These are phyloP conservation scores for Trichomycterus rosablanca DNA, from an alignment of 2,113 vertebrate species.

Conservation along the genomic window DNA sequence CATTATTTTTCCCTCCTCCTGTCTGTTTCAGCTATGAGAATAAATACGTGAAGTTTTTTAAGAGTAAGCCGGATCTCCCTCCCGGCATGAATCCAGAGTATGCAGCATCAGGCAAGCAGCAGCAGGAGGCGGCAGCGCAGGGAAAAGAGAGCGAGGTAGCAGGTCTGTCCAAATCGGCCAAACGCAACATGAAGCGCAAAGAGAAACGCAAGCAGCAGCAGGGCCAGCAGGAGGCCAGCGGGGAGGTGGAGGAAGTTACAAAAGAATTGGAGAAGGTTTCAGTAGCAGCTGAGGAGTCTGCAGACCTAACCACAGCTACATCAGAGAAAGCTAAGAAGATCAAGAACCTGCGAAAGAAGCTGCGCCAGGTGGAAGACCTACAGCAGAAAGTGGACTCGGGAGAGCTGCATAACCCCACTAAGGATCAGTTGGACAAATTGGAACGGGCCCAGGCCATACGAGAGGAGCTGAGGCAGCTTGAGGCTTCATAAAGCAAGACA, in stretches of 20 bases:
- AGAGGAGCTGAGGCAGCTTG: constrained; percentile 78
- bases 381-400: constrained; percentile 83
- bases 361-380: constrained; percentile 87
- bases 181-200: constrained; percentile 90
- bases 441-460: constrained; percentile 67
- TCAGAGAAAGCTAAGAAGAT: constrained; percentile 79
- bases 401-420: constrained; percentile 77
- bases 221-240: constrained; percentile 28
- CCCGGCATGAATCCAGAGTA: constrained; percentile 78
- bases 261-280: constrained; percentile 68
- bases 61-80: constrained; percentile 88
- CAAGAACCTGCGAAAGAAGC: constrained; percentile 88
- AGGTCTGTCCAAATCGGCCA: constrained; percentile 82
- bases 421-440: constrained; percentile 89
- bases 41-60: constrained; percentile 95
- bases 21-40: constrained; percentile 82
- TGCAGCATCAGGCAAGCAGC: constrained; percentile 36
- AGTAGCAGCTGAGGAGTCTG: constrained; percentile 36
- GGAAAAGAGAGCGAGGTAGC: constrained; percentile 49
- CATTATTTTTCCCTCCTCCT: constrained; percentile 28
- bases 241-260: constrained; percentile 64
- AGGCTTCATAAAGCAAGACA: constrained; percentile 62
- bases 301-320: constrained; percentile 42
- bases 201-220: constrained; percentile 84
- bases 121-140: constrained; percentile 56